phyloP scores from a whole-genome alignment of 2,888 invertebrate species.

The Phytoseiulus persimilis region DNA sequence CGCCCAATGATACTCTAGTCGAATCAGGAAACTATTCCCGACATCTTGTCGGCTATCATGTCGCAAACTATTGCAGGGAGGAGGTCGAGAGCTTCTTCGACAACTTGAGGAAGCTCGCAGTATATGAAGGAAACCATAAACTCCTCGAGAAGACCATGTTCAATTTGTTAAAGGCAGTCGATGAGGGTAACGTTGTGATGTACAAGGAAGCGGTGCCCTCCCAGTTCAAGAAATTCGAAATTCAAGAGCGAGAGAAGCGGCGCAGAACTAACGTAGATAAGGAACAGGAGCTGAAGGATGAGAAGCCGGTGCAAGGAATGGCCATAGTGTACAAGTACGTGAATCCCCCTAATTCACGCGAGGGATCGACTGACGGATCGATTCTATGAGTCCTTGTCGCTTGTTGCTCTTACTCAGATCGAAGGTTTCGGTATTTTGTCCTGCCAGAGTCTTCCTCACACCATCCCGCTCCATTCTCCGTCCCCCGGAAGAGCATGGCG shows the following conservation, averaged over 20 bases:
- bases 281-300: no score
- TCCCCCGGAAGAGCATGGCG: conserved; percentile 10
- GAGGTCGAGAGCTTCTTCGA: neutral
- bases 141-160: conserved; percentile 17
- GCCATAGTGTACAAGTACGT: conserved; percentile 10
- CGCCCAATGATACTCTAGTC: no score
- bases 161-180: neutral
- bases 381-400: no score
- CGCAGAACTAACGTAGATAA: neutral
- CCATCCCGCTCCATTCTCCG: conserved; percentile 7
- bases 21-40: no score
- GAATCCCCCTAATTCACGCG: no score
- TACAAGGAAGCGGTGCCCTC: neutral
- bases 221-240: neutral
- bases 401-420: no score
- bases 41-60: neutral
- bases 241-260: neutral
- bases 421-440: no score
- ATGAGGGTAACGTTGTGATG: conserved; percentile 11
- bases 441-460: conserved; percentile 16
- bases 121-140: neutral
- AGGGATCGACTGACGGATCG: no score
- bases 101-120: neutral
- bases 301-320: neutral
- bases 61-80: neutral